These are phyloP conservation scores for Pantherophis guttatus DNA, from an alignment of 2,113 vertebrate species.

Conservation along the genomic window DNA sequence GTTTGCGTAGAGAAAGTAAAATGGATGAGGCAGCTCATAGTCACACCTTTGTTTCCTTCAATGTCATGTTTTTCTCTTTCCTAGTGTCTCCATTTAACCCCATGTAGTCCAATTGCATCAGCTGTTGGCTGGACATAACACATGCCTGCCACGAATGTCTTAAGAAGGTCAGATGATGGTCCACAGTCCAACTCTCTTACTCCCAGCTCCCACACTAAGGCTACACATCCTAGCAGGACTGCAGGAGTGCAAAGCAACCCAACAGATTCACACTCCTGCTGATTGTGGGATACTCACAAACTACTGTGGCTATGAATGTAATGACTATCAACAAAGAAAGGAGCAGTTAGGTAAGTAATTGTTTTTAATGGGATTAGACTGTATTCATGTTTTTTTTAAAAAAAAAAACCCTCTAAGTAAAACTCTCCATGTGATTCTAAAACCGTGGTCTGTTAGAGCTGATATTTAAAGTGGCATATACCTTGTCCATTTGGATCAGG, in stretches of 20 bases:
- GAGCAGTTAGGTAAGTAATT: slow-evolving; percentile 47
- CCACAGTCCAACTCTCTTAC: neutral
- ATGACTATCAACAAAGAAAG: neutral
- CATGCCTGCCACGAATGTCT: slow-evolving; percentile 34
- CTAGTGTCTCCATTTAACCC: neutral
- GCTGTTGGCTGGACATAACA: slow-evolving; percentile 53
- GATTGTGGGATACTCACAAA: neutral
- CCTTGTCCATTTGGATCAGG: fast-evolving
- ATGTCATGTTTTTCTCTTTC: neutral
- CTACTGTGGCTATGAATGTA: neutral
- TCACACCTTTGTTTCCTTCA: neutral
- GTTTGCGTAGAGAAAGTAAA: neutral
- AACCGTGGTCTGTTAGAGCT: neutral
- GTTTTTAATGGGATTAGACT: neutral
- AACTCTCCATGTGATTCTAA: neutral
- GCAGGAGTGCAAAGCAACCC: neutral
- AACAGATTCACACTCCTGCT: fast-evolving
- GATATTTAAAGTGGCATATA: fast-evolving
- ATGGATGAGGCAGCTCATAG: neutral
- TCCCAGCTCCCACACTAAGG: neutral
- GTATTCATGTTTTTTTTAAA: neutral
- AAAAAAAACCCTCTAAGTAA: neutral
- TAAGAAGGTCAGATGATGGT: slow-evolving; percentile 50
- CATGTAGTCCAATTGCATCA: neutral
- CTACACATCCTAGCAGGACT: neutral